These are phyloP conservation scores for Parnassius orleans DNA, from an alignment of 2,888 invertebrate genomes.

Conservation along the genomic window DNA sequence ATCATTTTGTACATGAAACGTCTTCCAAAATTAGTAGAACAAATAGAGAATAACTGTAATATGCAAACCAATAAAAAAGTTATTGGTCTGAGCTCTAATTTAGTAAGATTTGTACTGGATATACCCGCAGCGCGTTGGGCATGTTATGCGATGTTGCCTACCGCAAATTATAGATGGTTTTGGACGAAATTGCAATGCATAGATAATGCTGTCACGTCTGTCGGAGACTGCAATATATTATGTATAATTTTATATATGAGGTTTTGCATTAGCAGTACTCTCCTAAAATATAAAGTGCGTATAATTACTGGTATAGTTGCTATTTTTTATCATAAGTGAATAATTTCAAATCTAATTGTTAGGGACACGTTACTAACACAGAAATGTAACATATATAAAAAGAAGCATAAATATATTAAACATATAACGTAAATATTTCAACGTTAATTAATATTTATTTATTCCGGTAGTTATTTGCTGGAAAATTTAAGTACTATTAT, in stretches of 20 bases:
- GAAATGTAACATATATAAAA: too few species aligned
- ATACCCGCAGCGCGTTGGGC: background rate
- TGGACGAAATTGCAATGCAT: slow-evolving; percentile 21
- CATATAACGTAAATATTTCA: too few species aligned
- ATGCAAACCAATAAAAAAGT: too few species aligned
- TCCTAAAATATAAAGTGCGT: background rate
- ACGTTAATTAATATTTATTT: too few species aligned
- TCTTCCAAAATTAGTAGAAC: background rate
- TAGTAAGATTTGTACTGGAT: background rate
- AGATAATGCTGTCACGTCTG: slow-evolving; percentile 16
- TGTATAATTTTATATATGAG: slow-evolving; percentile 8
- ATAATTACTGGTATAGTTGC: too few species aligned
- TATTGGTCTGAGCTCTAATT: background rate
- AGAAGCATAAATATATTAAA: too few species aligned
- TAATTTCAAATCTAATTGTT: too few species aligned
- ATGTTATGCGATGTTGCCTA: slow-evolving; percentile 4
- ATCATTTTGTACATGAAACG: background rate
- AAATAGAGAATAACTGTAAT: background rate
- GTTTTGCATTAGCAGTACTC: background rate
- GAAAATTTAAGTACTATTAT: too few species aligned
- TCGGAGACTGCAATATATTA: background rate
- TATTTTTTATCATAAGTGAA: too few species aligned
- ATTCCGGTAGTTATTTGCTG: too few species aligned
- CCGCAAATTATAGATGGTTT: slow-evolving; percentile 24
- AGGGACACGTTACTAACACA: too few species aligned